phyloP scores from a whole-genome alignment of 35 echinoderm and acorn worm species.

The Holothuria glaberrima region DNA sequence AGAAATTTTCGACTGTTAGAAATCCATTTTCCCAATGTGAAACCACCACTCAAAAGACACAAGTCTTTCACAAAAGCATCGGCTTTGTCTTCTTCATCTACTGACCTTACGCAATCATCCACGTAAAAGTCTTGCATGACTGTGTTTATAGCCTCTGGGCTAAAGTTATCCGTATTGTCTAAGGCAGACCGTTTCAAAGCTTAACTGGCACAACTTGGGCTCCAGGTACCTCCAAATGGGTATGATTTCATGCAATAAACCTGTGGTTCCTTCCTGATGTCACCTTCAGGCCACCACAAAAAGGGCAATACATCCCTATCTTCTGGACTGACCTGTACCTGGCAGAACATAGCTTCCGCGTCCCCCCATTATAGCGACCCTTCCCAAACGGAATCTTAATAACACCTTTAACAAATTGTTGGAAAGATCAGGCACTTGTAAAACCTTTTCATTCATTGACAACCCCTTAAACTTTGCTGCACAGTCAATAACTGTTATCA shows the following conservation, averaged over 20 bases:
- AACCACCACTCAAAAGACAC: constrained; percentile 40
- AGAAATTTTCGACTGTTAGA: constrained; percentile 50
- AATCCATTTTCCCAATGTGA: constrained; percentile 54
- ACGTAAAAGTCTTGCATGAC: constrained; percentile 71
- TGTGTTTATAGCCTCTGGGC: neutral
- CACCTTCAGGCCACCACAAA: constrained; percentile 63
- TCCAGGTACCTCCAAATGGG: constrained; percentile 54
- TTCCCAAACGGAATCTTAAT: constrained; percentile 29
- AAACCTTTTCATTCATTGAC: constrained; percentile 74
- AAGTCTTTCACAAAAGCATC: constrained; percentile 4
- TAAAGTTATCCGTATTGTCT: constrained; percentile 9
- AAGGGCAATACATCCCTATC: constrained; percentile 62
- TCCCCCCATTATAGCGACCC: constrained; percentile 58
- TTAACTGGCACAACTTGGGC: constrained; percentile 28
- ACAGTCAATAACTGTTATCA: constrained; percentile 71
- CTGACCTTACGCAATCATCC: constrained; percentile 65
- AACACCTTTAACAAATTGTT: constrained; percentile 65
- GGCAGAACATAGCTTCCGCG: constrained; percentile 66
- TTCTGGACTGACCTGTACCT: constrained; percentile 54
- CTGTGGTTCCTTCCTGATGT: constrained; percentile 16
- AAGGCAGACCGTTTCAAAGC: constrained; percentile 25
- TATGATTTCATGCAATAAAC: constrained; percentile 55
- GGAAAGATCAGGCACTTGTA: constrained; percentile 68
- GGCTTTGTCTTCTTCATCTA: constrained; percentile 44
- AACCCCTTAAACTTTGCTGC: constrained; percentile 58